Evolutionary conservation across 2,797 vertebrate genomes (phyloP).

Genomic region (Tokudaia tokunoshimensis): DNA sequence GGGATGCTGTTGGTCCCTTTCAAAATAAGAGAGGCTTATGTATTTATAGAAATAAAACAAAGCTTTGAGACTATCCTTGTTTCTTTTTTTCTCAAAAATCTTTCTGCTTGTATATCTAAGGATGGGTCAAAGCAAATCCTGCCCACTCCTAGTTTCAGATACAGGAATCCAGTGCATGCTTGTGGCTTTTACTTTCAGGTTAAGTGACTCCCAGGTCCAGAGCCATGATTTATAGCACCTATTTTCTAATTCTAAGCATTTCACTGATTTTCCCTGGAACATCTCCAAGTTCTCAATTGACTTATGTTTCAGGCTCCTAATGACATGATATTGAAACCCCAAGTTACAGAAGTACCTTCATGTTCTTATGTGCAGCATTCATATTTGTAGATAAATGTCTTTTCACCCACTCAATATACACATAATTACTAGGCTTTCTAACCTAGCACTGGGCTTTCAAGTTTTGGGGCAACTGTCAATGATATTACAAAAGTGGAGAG

Average conservation of each 20-base stretch:
- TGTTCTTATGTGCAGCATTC: conserved; percentile 41
- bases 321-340: conserved; percentile 46
- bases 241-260: conserved; percentile 79
- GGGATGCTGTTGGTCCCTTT: not conserved
- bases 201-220: conserved; percentile 68
- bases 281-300: conserved; percentile 69
- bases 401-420: conserved; percentile 9
- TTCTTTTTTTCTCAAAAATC: conserved; percentile 23
- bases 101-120: conserved; percentile 48
- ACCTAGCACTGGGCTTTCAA: conserved; percentile 53
- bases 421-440: conserved; percentile 60
- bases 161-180: conserved; percentile 13
- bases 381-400: conserved; percentile 50
- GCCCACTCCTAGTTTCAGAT: conserved; percentile 35
- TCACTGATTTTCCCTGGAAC: conserved; percentile 78
- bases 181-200: conserved; percentile 68
- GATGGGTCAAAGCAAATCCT: conserved; percentile 16
- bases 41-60: conserved; percentile 1
- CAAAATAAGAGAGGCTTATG: conserved; percentile 19
- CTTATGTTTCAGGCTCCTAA: conserved; percentile 62
- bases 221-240: conserved; percentile 76
- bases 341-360: conserved; percentile 46
- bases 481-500: conserved; percentile 23
- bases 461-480: conserved; percentile 32
- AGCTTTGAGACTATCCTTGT: conserved; percentile 13